Evolutionary conservation across 37 sponge, comb jelly and placozoan genomes (phyloP), one percentile per base, ranked within the genome.

Genomic region (Ephydatia muelleri): DNA sequence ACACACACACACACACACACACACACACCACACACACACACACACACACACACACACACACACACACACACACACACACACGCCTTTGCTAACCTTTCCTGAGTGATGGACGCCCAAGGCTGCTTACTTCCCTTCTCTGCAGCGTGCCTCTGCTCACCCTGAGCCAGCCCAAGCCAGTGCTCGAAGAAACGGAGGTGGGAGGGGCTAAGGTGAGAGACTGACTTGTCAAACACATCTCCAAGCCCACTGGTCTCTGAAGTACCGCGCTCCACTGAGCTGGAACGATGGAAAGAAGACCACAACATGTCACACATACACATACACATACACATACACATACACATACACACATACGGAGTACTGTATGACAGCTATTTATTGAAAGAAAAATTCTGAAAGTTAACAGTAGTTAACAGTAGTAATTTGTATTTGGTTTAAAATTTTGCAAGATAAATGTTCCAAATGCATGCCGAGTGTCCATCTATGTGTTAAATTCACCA

Each of bases 231-330:
- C 35, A 84, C 68, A 5, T 89, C 87, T 48, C 80, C 83, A n/a
- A 93, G 28, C 26, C 90, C 87, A 80, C 90, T 89, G 40, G 71
- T 80, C n/a, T 36, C 66, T 12, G 39, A 73, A 37, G 21, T 25
- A 37, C 93, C 93, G 43, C 65, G 65, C 68, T 93, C 93, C 3
- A 93, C 19, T 1, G 79, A 65, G 25, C 93, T 93, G 78, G 5
- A 1, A 86, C 3, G 28, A 68, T 5, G 28, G 5, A 43, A n/a
- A 12, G 29, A 9, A 70, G 31, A 70, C 5, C 8, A 32, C 6
- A 8, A 31, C 28, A 31, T 31, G 9, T 8, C 9, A 11, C 28
- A 75, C 14, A 38, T 75, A 75, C 76, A 57, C 12, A 65, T 32
- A 64, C 33, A 80, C 66, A 19, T 65, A 80, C 81, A 65, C 29